phyloP scores from a whole-genome alignment of 2,888 invertebrate genomes.

The Troglohyphantes excavatus region DNA sequence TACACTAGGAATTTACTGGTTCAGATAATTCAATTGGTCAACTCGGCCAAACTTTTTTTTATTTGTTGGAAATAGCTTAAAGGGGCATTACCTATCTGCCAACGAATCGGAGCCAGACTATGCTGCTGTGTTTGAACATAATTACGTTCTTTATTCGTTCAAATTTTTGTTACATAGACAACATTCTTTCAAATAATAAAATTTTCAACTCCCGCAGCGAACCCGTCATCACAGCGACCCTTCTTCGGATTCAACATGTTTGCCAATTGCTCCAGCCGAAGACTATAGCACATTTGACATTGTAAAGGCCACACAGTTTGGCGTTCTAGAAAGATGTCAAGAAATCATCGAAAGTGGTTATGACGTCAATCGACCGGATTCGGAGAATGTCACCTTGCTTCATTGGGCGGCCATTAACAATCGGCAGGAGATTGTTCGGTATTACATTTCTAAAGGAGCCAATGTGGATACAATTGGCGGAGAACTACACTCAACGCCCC shows the following conservation, averaged over 20 bases:
- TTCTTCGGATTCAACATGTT: conserved; percentile 66
- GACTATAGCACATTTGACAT: conserved; percentile 87
- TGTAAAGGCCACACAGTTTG: conserved; percentile 98
- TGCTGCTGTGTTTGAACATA: background rate
- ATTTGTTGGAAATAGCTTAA: too few species aligned
- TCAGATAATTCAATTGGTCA: too few species aligned
- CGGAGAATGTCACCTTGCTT: conserved; percentile 95
- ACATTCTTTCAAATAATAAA: background rate
- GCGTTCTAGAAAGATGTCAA: conserved; percentile 87
- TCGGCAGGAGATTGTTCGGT: conserved; percentile 94
- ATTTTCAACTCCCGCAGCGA: conserved; percentile 31
- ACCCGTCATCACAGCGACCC: conserved; percentile 75
- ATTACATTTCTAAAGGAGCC: conserved; percentile 92
- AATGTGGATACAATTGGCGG: conserved; percentile 97
- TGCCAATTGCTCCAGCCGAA: conserved; percentile 54
- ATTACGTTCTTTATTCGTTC: background rate
- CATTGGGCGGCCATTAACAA: conserved; percentile 99
- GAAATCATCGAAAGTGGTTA: conserved; percentile 95
- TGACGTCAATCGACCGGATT: conserved; percentile 96
- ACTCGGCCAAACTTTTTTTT: too few species aligned
- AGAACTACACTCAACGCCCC: conserved; percentile 95
- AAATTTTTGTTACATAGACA: background rate
- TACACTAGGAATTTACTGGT: too few species aligned
- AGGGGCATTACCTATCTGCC: too few species aligned
- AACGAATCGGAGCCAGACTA: too few species aligned